Evolutionary conservation across 2,888 invertebrate genomes (phyloP).

Genomic region (Synanthedon myopaeformis): DNA sequence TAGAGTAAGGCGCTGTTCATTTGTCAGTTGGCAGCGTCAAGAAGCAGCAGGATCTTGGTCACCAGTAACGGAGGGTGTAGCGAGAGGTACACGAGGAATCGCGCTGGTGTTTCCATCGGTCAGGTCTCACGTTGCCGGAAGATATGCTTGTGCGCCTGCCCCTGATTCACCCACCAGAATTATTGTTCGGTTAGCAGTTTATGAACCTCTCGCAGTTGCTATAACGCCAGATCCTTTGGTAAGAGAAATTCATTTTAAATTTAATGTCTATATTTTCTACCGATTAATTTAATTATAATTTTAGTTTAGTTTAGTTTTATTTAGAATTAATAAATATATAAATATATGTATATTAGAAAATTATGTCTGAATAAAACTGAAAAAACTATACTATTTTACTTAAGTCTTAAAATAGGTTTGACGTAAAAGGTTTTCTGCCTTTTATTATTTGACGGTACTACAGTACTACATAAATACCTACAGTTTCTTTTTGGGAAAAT

Average conservation of each 20-base stretch:
- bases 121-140: slow-evolving; percentile 73
- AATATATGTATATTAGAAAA: too few relatives aligned
- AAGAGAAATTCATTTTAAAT: slow-evolving; percentile 11
- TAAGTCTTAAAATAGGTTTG: too few relatives aligned
- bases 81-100: slow-evolving; percentile 43
- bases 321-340: too few relatives aligned
- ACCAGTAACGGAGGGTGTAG: slow-evolving; percentile 39
- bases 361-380: too few relatives aligned
- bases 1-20: slow-evolving; percentile 4
- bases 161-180: slow-evolving; percentile 75
- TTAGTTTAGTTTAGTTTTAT: too few relatives aligned
- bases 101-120: slow-evolving; percentile 67
- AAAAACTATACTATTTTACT: too few relatives aligned
- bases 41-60: slow-evolving; percentile 49
- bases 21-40: slow-evolving; percentile 58
- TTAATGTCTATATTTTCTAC: too few relatives aligned
- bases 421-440: too few relatives aligned
- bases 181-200: slow-evolving; percentile 74
- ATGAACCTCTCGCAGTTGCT: slow-evolving; percentile 74
- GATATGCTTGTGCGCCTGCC: slow-evolving; percentile 79
- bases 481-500: too few relatives aligned
- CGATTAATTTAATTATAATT: too few relatives aligned
- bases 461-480: too few relatives aligned
- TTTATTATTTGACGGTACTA: too few relatives aligned
- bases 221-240: slow-evolving; percentile 76